phyloP scores from a whole-genome alignment of 2,113 vertebrate genomes.

The Ancistrus triradiatus region DNA sequence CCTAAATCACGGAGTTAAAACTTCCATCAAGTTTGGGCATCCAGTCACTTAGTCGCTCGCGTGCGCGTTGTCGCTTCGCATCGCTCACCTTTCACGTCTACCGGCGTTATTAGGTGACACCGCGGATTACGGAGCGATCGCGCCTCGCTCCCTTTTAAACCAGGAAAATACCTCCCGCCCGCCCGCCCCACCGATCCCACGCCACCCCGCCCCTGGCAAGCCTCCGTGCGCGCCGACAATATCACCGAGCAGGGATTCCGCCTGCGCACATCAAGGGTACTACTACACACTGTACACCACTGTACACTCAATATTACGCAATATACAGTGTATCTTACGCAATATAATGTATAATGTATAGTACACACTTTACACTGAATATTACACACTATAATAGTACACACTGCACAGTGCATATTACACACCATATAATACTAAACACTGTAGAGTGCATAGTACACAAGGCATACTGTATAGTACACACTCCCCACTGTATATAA shows the following conservation, averaged over 20 bases:
- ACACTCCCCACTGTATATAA: too few species aligned
- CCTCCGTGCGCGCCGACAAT: conserved; percentile 54
- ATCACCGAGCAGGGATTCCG: conserved; percentile 56
- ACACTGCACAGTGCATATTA: too few species aligned
- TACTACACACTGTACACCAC: neutral
- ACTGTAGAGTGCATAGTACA: too few species aligned
- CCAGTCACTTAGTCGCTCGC: conserved; percentile 11
- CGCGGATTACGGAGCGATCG: conserved; percentile 68
- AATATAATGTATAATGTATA: too few species aligned
- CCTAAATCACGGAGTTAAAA: neutral
- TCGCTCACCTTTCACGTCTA: conserved; percentile 60
- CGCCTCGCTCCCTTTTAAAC: conserved; percentile 84
- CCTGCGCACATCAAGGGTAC: conserved; percentile 25
- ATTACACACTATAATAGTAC: too few species aligned
- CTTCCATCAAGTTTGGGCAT: neutral
- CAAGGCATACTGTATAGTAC: too few species aligned
- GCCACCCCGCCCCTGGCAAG: conserved; percentile 75
- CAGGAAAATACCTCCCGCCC: conserved; percentile 76
- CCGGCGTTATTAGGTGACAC: conserved; percentile 77
- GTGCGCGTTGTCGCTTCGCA: conserved; percentile 4
- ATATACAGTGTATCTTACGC: too few species aligned
- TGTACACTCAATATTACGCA: too few species aligned
- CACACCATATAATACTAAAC: too few species aligned
- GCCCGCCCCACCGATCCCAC: conserved; percentile 47
- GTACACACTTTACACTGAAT: too few species aligned